These are phyloP conservation scores for Choreutis nemorana DNA, from an alignment of 2,888 invertebrate species.

Conservation along the genomic window DNA sequence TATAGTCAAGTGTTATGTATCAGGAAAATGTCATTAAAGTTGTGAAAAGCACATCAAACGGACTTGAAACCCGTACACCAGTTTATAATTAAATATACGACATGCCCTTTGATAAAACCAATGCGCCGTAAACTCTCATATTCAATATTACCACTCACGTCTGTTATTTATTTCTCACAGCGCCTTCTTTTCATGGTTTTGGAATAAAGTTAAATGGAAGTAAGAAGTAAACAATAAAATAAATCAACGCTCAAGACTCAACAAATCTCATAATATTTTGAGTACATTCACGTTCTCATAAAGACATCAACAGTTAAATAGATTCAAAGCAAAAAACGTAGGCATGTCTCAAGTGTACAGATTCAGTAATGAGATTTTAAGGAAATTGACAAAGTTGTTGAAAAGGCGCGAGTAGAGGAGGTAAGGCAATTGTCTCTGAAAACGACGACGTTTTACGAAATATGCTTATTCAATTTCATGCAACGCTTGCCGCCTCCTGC, in stretches of 20 bases:
- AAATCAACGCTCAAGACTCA: too few relatives aligned
- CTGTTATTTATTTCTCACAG: too few relatives aligned
- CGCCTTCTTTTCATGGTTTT: too few relatives aligned
- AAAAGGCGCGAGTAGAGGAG: conserved; percentile 63
- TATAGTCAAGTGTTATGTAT: conserved; percentile 26
- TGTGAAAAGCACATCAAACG: conserved; percentile 55
- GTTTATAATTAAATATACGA: conserved; percentile 56
- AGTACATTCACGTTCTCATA: too few relatives aligned
- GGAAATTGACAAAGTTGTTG: conserved; percentile 66
- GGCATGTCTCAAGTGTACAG: conserved; percentile 40
- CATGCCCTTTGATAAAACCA: conserved; percentile 49
- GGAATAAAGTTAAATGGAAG: too few relatives aligned
- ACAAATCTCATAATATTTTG: too few relatives aligned
- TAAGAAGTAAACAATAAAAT: too few relatives aligned
- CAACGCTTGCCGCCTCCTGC: conserved; percentile 68
- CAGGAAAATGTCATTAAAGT: conserved; percentile 56
- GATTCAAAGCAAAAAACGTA: too few relatives aligned
- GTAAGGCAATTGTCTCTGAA: conserved; percentile 67
- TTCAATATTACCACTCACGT: too few relatives aligned
- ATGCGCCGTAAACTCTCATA: too few relatives aligned
- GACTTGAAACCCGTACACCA: conserved; percentile 45
- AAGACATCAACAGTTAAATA: too few relatives aligned
- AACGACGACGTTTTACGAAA: conserved; percentile 67
- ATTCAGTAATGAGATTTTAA: conserved; percentile 58
- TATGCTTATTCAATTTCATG: conserved; percentile 68